Evolutionary conservation across 2,888 invertebrate species (phyloP).

Genomic region (Dione vanillae): DNA sequence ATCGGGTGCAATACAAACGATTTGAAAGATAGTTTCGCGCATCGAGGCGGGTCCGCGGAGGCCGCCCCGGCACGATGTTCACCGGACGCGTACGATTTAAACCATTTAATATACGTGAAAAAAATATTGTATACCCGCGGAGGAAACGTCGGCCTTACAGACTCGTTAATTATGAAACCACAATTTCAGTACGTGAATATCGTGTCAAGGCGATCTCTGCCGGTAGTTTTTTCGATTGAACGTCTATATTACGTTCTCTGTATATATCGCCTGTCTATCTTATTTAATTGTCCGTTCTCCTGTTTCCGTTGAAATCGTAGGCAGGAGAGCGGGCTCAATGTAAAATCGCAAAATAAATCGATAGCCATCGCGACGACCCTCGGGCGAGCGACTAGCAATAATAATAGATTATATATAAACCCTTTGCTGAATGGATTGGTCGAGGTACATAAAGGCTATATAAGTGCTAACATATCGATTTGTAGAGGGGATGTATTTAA

Average conservation of each 20-base stretch:
- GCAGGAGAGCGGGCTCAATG: constrained; percentile 34
- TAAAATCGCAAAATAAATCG: constrained; percentile 41
- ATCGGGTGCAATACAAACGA: constrained; percentile 40
- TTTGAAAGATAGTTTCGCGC: constrained; percentile 31
- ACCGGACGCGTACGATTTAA: constrained; percentile 31
- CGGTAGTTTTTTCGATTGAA: constrained; percentile 54
- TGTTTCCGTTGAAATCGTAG: constrained; percentile 12
- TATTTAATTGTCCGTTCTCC: constrained; percentile 35
- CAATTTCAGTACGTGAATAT: constrained; percentile 50
- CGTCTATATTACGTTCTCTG: constrained; percentile 58
- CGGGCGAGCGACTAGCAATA: constrained; percentile 67
- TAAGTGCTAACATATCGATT: constrained; percentile 77
- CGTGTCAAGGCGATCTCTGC: constrained; percentile 58
- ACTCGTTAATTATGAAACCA: constrained; percentile 48
- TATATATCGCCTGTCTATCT: constrained; percentile 55
- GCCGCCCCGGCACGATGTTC: constrained; percentile 44
- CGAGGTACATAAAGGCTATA: constrained; percentile 47
- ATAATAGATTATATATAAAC: constrained; percentile 71
- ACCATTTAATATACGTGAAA: constrained; percentile 12
- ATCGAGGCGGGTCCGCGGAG: constrained; percentile 30
- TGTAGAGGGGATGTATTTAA: constrained; percentile 66
- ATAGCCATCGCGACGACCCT: constrained; percentile 25
- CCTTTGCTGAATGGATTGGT: constrained; percentile 57
- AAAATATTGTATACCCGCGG: constrained; percentile 10
- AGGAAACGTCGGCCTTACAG: constrained; percentile 43